A percentile compares a stretch with the other conserved stretches of the same genome.
phyloP scores from a whole-genome alignment of 2,888 invertebrate genomes.

The Schrankia costaestrigalis region DNA sequence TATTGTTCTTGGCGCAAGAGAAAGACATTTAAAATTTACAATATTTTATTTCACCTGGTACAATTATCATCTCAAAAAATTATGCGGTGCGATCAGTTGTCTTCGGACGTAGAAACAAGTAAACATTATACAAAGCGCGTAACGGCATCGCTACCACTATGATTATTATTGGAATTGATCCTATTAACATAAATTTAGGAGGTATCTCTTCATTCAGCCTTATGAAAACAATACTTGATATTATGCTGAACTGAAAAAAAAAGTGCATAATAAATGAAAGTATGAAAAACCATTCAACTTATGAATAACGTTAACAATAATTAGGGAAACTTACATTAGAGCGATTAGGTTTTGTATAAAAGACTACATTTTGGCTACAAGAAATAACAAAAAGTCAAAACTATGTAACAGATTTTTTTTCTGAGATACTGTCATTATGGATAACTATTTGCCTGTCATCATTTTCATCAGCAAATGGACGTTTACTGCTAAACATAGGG shows the following conservation, averaged over 20 bases:
- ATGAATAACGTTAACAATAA: too few species aligned
- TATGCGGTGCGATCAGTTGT: neutral
- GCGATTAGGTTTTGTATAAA: too few species aligned
- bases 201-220: conserved; percentile 49
- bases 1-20: neutral
- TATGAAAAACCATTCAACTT: too few species aligned
- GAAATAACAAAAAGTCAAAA: too few species aligned
- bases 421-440: too few species aligned
- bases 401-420: too few species aligned
- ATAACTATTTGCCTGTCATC: too few species aligned
- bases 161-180: conserved; percentile 40
- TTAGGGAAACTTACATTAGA: too few species aligned
- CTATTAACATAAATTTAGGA: conserved; percentile 29
- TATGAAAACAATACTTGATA: conserved; percentile 40
- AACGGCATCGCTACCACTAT: conserved; percentile 47
- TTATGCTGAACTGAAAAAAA: conserved; percentile 41
- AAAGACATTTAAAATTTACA: neutral
- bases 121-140: conserved; percentile 50
- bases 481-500: too few species aligned
- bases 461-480: too few species aligned
- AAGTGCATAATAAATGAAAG: too few species aligned
- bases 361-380: too few species aligned
- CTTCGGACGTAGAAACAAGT: conserved; percentile 35
- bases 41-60: neutral
- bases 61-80: neutral